Evolutionary conservation across 1,140 invertebrate genomes (phyloP).

Genomic region (Drosophila pallidifrons): DNA sequence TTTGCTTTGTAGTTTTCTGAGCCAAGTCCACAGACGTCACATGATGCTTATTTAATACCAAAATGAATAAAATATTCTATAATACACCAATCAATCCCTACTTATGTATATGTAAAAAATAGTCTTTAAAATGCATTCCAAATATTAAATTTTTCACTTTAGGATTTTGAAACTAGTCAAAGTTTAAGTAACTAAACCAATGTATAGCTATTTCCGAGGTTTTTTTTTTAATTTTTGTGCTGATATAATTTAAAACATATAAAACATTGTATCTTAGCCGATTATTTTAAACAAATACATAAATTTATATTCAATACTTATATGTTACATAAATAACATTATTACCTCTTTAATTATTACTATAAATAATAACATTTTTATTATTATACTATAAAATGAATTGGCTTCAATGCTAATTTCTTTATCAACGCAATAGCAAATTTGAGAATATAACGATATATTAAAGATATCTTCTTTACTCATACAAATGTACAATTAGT

Average conservation of each 20-base stretch:
- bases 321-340: constrained; percentile 13
- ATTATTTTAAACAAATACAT: constrained; percentile 6
- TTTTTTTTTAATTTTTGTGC: constrained; percentile 6
- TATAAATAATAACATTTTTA: constrained; percentile 9
- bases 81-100: background rate
- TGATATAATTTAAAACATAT: background rate
- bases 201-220: constrained; percentile 1
- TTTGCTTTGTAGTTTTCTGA: constrained; percentile 44
- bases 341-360: constrained; percentile 32
- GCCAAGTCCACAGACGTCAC: constrained; percentile 44
- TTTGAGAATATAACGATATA: constrained; percentile 4
- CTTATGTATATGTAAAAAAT: constrained; percentile 6
- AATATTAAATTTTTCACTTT: background rate
- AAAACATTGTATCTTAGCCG: constrained; percentile 5
- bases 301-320: constrained; percentile 6
- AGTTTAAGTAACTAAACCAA: constrained; percentile 11
- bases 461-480: background rate
- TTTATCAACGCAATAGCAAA: constrained; percentile 11
- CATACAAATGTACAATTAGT: background rate
- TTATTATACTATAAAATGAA: constrained; percentile 2
- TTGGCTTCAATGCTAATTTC: background rate
- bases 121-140: background rate
- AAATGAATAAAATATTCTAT: background rate
- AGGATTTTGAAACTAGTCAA: background rate
- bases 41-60: constrained; percentile 8